Evolutionary conservation across 2,113 vertebrate species (phyloP).

Genomic region (Mustelus asterias): DNA sequence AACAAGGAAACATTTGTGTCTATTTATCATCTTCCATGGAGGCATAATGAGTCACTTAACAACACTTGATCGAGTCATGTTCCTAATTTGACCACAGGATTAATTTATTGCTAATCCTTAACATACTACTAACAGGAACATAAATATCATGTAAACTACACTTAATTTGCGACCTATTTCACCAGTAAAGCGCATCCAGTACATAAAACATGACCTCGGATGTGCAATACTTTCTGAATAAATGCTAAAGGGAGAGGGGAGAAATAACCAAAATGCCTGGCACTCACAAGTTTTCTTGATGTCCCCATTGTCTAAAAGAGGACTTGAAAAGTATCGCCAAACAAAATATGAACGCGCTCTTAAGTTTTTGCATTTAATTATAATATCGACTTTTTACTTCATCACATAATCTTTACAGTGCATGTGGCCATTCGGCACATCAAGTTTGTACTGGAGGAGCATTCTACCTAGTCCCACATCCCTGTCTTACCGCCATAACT

Average conservation of each 20-base stretch:
- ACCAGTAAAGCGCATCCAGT: neutral
- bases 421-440: no score
- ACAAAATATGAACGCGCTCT: neutral
- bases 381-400: neutral
- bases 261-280: neutral
- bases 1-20: neutral
- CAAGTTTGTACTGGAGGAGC: no score
- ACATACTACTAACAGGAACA: neutral
- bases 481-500: no score
- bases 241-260: neutral
- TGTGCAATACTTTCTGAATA: neutral
- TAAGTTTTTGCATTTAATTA: neutral
- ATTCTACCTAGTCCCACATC: no score
- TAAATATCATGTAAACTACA: neutral
- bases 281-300: neutral
- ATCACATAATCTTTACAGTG: no score
- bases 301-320: neutral
- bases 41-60: neutral
- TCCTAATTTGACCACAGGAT: neutral
- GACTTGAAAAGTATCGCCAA: neutral
- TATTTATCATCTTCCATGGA: neutral
- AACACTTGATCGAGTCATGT: neutral
- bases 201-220: neutral
- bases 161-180: neutral
- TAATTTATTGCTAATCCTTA: neutral